These are phyloP conservation scores for Micoletzkya japonica DNA, from an alignment of 2,888 invertebrate species.

Conservation along the genomic window DNA sequence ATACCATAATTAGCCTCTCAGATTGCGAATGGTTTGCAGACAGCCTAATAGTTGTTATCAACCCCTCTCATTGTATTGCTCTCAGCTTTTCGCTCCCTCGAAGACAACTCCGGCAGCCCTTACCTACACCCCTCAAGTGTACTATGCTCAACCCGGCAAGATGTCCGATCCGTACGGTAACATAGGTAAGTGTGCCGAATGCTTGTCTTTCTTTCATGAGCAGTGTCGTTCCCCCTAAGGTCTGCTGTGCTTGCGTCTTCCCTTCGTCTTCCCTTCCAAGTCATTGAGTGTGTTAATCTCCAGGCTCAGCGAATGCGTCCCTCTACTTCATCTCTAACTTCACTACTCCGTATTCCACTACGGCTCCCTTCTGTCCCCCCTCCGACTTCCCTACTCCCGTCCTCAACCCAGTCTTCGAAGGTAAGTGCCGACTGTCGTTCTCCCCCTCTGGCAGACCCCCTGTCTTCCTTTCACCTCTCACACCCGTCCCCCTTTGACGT, in stretches of 20 bases:
- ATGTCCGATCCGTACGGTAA: constrained; percentile 10
- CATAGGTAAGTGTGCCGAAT: neutral
- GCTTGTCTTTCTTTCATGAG: neutral
- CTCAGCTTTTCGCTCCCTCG: constrained; percentile 13
- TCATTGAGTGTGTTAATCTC: neutral
- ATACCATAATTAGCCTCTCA: neutral
- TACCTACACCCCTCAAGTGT: neutral
- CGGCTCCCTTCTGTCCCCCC: neutral
- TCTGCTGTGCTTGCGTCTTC: neutral
- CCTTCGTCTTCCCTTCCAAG: neutral
- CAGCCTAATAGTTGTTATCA: neutral
- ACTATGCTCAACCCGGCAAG: neutral
- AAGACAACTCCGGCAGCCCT: neutral
- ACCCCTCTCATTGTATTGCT: neutral
- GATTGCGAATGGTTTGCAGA: neutral
- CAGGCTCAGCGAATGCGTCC: neutral
- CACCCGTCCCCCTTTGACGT: neutral
- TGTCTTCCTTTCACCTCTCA: neutral
- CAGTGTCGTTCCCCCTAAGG: neutral
- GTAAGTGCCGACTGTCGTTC: neutral
- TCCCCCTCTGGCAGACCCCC: neutral
- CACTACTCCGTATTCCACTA: neutral
- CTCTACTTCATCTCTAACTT: neutral
- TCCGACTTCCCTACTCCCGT: neutral
- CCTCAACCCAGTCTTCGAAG: neutral